Percentiles rank a stretch among this genome's conserved stretches.
Evolutionary conservation across 2,888 invertebrate genomes (phyloP).

Genomic region (Drosophila formosana): DNA sequence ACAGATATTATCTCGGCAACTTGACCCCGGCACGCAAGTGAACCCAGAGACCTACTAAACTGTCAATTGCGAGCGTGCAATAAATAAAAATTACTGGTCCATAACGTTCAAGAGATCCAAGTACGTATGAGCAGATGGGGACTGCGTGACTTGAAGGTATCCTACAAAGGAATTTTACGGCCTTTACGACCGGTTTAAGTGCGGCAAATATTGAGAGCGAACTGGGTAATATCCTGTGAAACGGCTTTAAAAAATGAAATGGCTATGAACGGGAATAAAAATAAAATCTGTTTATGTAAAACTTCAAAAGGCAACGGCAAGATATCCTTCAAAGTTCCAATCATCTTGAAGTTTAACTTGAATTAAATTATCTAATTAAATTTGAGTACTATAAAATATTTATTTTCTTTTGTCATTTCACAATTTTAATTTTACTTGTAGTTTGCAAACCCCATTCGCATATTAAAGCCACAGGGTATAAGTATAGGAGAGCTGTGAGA

Average conservation of each 20-base stretch:
- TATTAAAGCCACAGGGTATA: slow-evolving; percentile 15
- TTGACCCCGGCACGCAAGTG: slow-evolving; percentile 35
- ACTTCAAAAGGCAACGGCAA: too few relatives aligned
- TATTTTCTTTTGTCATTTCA: too few relatives aligned
- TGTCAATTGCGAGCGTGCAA: slow-evolving; percentile 69
- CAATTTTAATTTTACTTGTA: too few relatives aligned
- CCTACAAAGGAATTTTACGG: not conserved
- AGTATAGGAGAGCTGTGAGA: slow-evolving; percentile 2
- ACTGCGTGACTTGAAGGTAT: slow-evolving; percentile 13
- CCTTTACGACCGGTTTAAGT: not conserved
- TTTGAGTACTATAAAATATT: too few relatives aligned
- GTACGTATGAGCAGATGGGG: not conserved
- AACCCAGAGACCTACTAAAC: slow-evolving; percentile 53
- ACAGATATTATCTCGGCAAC: slow-evolving; percentile 54
- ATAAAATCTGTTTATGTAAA: too few relatives aligned
- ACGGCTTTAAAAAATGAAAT: too few relatives aligned
- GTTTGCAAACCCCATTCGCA: not conserved
- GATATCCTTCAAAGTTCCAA: too few relatives aligned
- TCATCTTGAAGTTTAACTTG: too few relatives aligned
- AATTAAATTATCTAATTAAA: too few relatives aligned
- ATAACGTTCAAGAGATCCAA: slow-evolving; percentile 48
- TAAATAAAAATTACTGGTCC: slow-evolving; percentile 74
- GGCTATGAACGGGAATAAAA: too few relatives aligned
- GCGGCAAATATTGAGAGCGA: not conserved
- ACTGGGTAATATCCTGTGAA: not conserved